These are phyloP conservation scores for Pinctada fucata DNA, from an alignment of 2,888 invertebrate genomes.

Conservation along the genomic window DNA sequence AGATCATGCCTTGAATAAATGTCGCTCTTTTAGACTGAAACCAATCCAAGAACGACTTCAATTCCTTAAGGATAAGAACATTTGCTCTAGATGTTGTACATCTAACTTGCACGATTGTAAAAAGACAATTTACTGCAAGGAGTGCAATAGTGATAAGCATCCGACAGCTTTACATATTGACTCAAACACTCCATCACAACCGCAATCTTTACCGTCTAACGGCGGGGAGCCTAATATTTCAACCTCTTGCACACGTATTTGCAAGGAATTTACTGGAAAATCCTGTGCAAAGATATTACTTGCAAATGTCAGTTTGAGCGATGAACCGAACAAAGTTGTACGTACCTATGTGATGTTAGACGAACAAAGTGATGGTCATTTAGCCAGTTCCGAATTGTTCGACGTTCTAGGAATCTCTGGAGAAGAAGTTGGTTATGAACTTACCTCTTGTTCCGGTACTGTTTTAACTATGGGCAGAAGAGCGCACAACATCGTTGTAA, in stretches of 20 bases:
- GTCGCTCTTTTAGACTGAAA: background rate
- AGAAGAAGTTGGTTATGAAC: slow-evolving; percentile 15
- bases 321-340: background rate
- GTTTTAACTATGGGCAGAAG: slow-evolving; percentile 20
- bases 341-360: slow-evolving; percentile 21
- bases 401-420: background rate
- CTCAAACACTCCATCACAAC: background rate
- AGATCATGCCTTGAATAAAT: slow-evolving; percentile 30
- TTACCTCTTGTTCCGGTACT: slow-evolving; percentile 19
- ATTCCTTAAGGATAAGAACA: slow-evolving; percentile 30
- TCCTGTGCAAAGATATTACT: background rate
- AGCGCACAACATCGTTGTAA: slow-evolving; percentile 14
- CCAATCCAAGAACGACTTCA: slow-evolving; percentile 22
- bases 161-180: slow-evolving; percentile 26
- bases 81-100: slow-evolving; percentile 32
- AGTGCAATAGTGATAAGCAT: slow-evolving; percentile 18
- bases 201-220: slow-evolving; percentile 6
- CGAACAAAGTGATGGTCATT: slow-evolving; percentile 15
- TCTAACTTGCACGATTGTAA: slow-evolving; percentile 9
- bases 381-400: slow-evolving; percentile 13
- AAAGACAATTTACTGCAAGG: slow-evolving; percentile 11
- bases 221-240: slow-evolving; percentile 26
- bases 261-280: slow-evolving; percentile 9
- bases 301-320: too few species aligned
- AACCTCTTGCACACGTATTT: slow-evolving; percentile 5